Evolutionary conservation across 2,113 vertebrate species (phyloP).

Genomic region (Nerophis lumbriciformis): DNA sequence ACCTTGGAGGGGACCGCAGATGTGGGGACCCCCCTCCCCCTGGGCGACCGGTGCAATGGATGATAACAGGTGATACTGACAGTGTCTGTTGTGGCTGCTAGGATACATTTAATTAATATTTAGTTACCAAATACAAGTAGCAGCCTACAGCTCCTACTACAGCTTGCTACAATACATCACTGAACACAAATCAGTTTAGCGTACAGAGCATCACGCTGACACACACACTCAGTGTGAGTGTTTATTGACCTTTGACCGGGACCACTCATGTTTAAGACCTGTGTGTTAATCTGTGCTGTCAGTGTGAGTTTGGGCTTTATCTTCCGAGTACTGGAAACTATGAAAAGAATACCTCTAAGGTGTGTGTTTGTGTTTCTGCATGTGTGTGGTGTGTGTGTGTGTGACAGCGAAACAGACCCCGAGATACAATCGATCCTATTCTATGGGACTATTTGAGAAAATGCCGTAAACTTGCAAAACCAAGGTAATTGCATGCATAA

Average conservation of each 20-base stretch:
- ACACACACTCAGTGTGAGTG: slow-evolving; percentile 1
- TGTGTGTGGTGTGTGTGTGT: not conserved
- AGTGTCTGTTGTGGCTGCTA: too few relatives aligned
- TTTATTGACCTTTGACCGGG: slow-evolving; percentile 42
- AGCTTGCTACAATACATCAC: too few relatives aligned
- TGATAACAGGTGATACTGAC: too few relatives aligned
- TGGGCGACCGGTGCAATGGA: too few relatives aligned
- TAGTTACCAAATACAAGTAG: too few relatives aligned
- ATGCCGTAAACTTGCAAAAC: slow-evolving; percentile 12
- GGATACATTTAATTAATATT: too few relatives aligned
- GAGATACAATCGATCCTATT: slow-evolving; percentile 17
- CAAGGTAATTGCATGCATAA: not conserved
- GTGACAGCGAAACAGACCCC: not conserved
- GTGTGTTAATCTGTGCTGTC: slow-evolving; percentile 40
- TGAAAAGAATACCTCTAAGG: slow-evolving; percentile 19
- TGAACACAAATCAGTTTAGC: too few relatives aligned
- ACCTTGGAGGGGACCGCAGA: too few relatives aligned
- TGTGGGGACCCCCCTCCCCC: too few relatives aligned
- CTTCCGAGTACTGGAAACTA: slow-evolving; percentile 27
- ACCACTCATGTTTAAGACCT: slow-evolving; percentile 36
- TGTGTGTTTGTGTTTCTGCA: not conserved
- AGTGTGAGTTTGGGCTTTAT: slow-evolving; percentile 26
- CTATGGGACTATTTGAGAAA: not conserved
- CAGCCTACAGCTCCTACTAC: too few relatives aligned
- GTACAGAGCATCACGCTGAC: not conserved